phyloP scores from a whole-genome alignment of 2,888 invertebrate genomes.

The Papilio elwesi region DNA sequence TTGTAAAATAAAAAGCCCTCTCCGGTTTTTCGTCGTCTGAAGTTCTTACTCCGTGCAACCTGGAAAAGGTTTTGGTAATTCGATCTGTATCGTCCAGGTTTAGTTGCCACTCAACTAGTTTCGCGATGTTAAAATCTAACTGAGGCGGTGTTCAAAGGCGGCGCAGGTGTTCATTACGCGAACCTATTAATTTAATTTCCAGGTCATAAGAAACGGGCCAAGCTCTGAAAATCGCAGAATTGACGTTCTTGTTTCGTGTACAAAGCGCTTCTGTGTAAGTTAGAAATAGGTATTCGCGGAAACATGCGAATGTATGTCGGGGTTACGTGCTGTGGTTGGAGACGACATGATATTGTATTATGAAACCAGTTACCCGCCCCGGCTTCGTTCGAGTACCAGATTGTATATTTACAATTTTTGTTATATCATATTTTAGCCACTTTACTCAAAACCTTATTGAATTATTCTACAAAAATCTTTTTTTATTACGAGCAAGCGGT shows the following conservation, averaged over 20 bases:
- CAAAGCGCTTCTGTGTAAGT: constrained; percentile 10
- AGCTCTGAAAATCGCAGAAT: constrained; percentile 10
- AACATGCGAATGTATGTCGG: constrained; percentile 1
- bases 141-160: background rate
- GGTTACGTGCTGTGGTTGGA: background rate
- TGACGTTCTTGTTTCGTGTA: constrained; percentile 3
- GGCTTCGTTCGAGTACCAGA: background rate
- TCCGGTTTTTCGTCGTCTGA: too few species aligned
- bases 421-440: too few species aligned
- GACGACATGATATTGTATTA: constrained; percentile 1
- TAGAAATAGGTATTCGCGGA: constrained; percentile 24
- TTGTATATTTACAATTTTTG: too few species aligned
- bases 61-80: background rate
- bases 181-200: background rate
- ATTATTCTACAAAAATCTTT: too few species aligned
- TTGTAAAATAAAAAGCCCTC: too few species aligned
- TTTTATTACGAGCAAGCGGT: too few species aligned
- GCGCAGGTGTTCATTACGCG: constrained; percentile 4
- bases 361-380: background rate
- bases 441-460: too few species aligned
- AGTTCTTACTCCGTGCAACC: too few species aligned
- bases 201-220: background rate
- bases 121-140: background rate
- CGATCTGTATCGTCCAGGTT: background rate
- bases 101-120: background rate